Base-by-base conservation (phyloP, 2,113 vertebrate species). In the Ancistrus triradiatus region DNA sequence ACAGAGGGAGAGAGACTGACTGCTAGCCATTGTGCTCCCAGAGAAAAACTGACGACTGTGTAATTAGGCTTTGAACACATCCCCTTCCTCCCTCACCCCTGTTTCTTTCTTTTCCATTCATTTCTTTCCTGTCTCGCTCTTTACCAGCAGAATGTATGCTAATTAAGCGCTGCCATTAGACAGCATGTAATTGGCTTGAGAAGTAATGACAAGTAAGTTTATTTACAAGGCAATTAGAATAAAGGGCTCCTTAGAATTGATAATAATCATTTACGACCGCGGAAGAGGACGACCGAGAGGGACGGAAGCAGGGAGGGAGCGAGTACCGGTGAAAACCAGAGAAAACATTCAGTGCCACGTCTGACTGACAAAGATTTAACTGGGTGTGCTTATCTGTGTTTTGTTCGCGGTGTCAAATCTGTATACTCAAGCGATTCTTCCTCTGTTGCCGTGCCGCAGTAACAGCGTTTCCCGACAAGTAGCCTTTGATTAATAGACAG, bases 121-220 rank as follows among this genome's bases (percentile, higher is more conserved):
- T 74, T 74, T 60, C 60, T 64, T 66, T 57, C 31, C 63, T 49
- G 52, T 49, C 49, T 49, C 31, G 35, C 24, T 53, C 59, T 55
- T 80, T 81, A 77, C 78, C 75, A 75, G 69, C 80, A 83, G 84
- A 88, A 82, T 84, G 85, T 86, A 77, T 85, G 81, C 87, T 88
- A 89, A 88, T 89, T 87, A 88, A 88, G 85, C 80, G 49, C 81
- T 86, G 86, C 82, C 81, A 89, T 89, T 89, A 89, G 85, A 84
- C 87, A 86, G 82, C 82, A 80, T 87, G 80, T 89, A 89, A 88
- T 89, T 89, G 86, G 85, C 82, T 85, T 89, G 87, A 88, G 85
- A 89, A 89, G 85, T 86, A 87, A 89, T 88, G 88, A 88, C 86
- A 88, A 87, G 87, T 84, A 88, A 85, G 88, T 89, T 88, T 89